Conservation (phyloP, 2,888 invertebrate species). For the Philopedon plagiatum region DNA sequence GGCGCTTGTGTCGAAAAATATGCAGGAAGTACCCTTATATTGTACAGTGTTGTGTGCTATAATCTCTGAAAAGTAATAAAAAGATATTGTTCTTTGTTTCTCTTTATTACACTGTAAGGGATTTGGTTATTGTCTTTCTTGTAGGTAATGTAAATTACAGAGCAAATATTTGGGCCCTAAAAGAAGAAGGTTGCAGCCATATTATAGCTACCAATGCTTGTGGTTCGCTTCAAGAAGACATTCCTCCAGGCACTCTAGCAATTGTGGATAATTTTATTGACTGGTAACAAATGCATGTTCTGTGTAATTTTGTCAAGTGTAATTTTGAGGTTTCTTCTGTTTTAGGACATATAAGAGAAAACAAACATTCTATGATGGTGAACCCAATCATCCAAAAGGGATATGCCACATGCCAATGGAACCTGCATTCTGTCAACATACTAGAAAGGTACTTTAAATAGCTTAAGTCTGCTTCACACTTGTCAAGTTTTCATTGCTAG, state of each 20-base stretch:
- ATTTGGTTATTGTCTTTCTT: not conserved
- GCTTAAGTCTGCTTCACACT: too few species aligned
- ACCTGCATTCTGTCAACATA: conserved; percentile 86
- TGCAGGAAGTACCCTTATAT: too few species aligned
- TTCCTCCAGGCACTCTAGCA: conserved; percentile 90
- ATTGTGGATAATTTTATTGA: conserved; percentile 91
- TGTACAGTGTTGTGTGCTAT: too few species aligned
- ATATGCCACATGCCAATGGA: conserved; percentile 96
- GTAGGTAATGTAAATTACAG: conserved; percentile 86
- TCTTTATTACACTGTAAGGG: conserved; percentile 34
- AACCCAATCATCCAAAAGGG: conserved; percentile 74
- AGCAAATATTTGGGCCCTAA: conserved; percentile 96
- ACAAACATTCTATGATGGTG: conserved; percentile 93
- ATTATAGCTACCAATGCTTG: conserved; percentile 94
- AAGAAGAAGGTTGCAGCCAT: conserved; percentile 90
- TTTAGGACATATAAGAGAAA: conserved; percentile 75
- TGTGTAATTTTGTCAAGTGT: too few species aligned
- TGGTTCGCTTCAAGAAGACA: conserved; percentile 90
- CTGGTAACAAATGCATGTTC: conserved; percentile 72
- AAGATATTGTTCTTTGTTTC: not conserved
- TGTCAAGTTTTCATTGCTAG: too few species aligned
- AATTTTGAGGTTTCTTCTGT: not conserved
- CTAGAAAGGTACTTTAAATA: conserved; percentile 71
- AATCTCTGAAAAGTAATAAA: too few species aligned
- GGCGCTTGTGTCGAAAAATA: too few species aligned